Percentiles rank a stretch among this genome's conserved stretches.
These are phyloP conservation scores for Phaenicophaeus curvirostris DNA, from an alignment of 2,797 vertebrate species.

Conservation along the genomic window DNA sequence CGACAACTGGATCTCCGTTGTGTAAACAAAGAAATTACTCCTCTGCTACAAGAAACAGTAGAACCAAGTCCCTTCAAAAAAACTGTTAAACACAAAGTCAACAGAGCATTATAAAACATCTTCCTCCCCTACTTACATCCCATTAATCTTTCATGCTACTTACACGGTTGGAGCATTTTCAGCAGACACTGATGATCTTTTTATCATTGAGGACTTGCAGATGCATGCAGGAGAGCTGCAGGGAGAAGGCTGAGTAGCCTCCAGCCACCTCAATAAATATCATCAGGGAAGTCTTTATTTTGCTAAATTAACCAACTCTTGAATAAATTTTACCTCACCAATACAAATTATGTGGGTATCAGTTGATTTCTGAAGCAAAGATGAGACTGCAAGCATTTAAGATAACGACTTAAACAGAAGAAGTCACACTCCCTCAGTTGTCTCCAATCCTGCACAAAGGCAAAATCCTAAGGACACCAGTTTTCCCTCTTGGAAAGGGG, in stretches of 20 bases:
- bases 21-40: background rate
- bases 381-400: background rate
- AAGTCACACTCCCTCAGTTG: background rate
- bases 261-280: background rate
- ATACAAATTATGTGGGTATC: background rate
- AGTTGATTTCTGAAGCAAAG: background rate
- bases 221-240: background rate
- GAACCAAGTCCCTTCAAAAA: background rate
- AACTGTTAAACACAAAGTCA: background rate
- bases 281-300: background rate
- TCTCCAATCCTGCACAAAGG: fast-evolving
- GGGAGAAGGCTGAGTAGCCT: background rate
- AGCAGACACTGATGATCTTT: background rate
- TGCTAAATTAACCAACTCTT: background rate
- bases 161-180: slow-evolving; percentile 14
- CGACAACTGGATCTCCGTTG: background rate
- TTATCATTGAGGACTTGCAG: background rate
- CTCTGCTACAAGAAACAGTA: background rate
- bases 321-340: background rate
- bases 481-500: background rate
- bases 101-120: slow-evolving; percentile 19
- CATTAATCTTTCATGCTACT: slow-evolving; percentile 43
- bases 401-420: background rate
- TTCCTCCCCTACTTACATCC: slow-evolving; percentile 6
- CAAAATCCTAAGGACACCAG: background rate